phyloP scores from a whole-genome alignment of 2,888 invertebrate species.

The Leucophora obtusa region DNA sequence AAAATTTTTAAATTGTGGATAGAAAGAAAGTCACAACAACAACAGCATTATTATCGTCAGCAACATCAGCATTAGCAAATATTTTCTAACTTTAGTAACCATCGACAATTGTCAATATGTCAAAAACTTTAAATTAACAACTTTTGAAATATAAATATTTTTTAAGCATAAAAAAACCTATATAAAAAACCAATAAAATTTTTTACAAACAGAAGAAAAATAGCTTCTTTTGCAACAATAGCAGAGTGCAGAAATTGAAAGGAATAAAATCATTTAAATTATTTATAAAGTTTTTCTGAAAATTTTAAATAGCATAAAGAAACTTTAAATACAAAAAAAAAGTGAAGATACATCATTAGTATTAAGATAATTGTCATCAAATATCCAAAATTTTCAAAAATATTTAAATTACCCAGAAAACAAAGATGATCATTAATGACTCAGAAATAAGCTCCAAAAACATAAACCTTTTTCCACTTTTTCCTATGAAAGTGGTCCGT shows the following conservation, averaged over 20 bases:
- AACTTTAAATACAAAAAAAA: not conserved
- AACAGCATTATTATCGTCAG: not conserved
- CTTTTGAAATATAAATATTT: slow-evolving; percentile 57
- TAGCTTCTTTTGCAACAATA: slow-evolving; percentile 17
- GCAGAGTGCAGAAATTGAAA: not conserved
- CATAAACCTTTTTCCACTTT: too few relatives aligned
- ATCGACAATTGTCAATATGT: slow-evolving; percentile 65
- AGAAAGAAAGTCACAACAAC: too few relatives aligned
- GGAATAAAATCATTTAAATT: not conserved
- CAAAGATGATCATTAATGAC: too few relatives aligned
- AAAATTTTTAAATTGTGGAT: too few relatives aligned
- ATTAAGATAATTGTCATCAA: too few relatives aligned
- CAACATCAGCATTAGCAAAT: slow-evolving; percentile 18
- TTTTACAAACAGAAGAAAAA: slow-evolving; percentile 46
- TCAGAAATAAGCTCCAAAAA: too few relatives aligned
- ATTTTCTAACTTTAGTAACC: slow-evolving; percentile 57
- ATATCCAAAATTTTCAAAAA: too few relatives aligned
- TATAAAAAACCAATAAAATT: slow-evolving; percentile 55
- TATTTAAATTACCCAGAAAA: too few relatives aligned
- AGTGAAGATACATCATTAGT: not conserved
- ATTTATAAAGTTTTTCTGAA: not conserved
- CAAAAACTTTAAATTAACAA: slow-evolving; percentile 64
- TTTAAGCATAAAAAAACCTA: slow-evolving; percentile 25
- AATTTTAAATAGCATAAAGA: not conserved
- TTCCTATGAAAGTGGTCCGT: too few relatives aligned